Percentiles rank a stretch among this genome's conserved stretches.
Evolutionary conservation across 2,797 vertebrate genomes (phyloP).

Genomic region (Alauda arvensis): DNA sequence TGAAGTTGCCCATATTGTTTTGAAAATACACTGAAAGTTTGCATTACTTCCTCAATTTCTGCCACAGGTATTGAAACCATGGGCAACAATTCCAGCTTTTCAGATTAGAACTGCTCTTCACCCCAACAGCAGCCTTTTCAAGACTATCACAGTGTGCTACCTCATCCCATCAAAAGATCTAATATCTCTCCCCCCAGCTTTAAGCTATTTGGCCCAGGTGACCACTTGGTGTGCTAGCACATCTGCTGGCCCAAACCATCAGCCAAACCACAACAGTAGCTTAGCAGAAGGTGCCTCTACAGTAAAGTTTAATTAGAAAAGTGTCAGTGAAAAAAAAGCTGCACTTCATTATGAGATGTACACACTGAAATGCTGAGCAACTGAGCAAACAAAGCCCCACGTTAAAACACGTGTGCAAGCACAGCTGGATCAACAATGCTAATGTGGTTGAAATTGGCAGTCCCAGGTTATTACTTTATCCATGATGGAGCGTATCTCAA

Average conservation of each 20-base stretch:
- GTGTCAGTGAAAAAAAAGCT: not conserved
- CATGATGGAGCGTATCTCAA: not conserved
- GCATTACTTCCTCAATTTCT: not conserved
- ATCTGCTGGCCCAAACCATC: not conserved
- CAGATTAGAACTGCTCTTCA: not conserved
- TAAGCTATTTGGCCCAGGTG: not conserved
- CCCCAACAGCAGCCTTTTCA: not conserved
- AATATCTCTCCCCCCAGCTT: not conserved
- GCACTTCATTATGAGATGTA: not conserved
- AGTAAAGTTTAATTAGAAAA: not conserved
- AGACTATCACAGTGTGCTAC: not conserved
- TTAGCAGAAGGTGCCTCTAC: not conserved
- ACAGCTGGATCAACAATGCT: not conserved
- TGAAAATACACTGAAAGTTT: not conserved
- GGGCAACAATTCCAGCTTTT: not conserved
- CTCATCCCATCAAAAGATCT: not conserved
- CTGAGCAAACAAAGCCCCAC: fast-evolving
- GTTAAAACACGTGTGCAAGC: fast-evolving
- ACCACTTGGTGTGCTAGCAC: not conserved
- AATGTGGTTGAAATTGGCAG: not conserved
- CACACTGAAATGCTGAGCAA: not conserved
- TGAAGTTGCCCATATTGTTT: not conserved
- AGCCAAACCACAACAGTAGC: not conserved
- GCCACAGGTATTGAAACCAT: fast-evolving
- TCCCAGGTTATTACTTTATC: not conserved